Evolutionary conservation across 2,888 invertebrate species (phyloP).

Genomic region (Lasius fuliginosus): DNA sequence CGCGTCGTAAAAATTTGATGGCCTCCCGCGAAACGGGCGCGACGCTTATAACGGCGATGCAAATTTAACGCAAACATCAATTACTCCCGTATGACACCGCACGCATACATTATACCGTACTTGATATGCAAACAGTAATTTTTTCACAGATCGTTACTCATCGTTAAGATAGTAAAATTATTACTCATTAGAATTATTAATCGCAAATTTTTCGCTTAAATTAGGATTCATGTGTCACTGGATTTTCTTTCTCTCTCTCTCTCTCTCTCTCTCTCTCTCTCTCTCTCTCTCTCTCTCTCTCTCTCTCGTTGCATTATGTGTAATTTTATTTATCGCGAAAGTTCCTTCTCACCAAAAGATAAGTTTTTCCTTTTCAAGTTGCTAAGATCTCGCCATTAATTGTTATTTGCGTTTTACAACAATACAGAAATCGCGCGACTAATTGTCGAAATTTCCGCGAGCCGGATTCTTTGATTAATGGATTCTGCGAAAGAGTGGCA

Average conservation of each 20-base stretch:
- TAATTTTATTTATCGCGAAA: conserved; percentile 2
- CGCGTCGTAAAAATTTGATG: conserved; percentile 66
- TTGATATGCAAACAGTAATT: background rate
- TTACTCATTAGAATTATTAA: background rate
- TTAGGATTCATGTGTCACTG: background rate
- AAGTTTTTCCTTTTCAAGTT: background rate
- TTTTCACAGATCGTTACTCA: background rate
- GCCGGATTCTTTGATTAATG: background rate
- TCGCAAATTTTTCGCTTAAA: background rate
- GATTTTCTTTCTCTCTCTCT: background rate
- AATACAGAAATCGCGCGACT: background rate
- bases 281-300: background rate
- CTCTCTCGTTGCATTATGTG: background rate
- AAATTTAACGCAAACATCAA: conserved; percentile 56
- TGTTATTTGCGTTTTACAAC: background rate
- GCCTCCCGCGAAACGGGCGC: conserved; percentile 48
- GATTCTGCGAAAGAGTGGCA: background rate
- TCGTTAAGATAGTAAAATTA: background rate
- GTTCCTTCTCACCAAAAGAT: background rate
- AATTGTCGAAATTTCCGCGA: background rate
- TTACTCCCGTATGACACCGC: conserved; percentile 9
- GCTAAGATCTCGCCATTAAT: background rate
- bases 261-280: background rate
- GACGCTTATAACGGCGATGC: conserved; percentile 53
- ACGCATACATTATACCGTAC: background rate